phyloP scores from a whole-genome alignment of 53 echinoderm and acorn worm genomes.

The Holothuria leucospilota region DNA sequence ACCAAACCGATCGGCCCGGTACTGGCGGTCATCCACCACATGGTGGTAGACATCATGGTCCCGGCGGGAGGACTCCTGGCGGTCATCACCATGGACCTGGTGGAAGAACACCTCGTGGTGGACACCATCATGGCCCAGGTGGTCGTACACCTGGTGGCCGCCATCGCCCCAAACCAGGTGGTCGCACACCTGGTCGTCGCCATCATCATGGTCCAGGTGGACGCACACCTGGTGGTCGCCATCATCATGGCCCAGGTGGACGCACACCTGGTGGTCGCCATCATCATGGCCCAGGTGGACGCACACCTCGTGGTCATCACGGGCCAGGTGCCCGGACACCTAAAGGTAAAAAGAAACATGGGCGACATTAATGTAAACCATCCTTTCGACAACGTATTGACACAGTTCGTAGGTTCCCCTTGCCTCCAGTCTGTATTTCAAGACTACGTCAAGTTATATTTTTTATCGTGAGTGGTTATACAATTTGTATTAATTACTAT shows the following conservation, averaged over 20 bases:
- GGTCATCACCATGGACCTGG: slow-evolving; percentile 2
- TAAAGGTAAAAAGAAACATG: slow-evolving; percentile 22
- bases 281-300: slow-evolving; percentile 28
- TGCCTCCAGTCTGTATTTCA: no score
- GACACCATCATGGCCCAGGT: slow-evolving; percentile 21
- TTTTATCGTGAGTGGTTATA: no score
- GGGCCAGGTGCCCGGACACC: slow-evolving; percentile 27
- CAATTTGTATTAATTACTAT: no score
- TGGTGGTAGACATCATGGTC: slow-evolving; percentile 2
- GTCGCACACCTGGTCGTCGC: no score
- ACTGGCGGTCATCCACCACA: no score
- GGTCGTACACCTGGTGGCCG: slow-evolving; percentile 22
- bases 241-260: slow-evolving; percentile 4
- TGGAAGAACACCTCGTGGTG: background rate
- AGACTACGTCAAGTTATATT: no score
- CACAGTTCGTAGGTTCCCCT: no score
- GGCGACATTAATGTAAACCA: background rate
- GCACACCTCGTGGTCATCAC: slow-evolving; percentile 18
- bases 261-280: background rate
- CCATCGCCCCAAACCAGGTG: background rate
- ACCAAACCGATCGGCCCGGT: background rate
- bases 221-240: slow-evolving; percentile 18
- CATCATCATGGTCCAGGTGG: slow-evolving; percentile 4
- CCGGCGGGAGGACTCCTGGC: slow-evolving; percentile 1
- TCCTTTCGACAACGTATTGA: no score